A percentile compares a stretch with the other conserved stretches of the same genome.
These are phyloP conservation scores for Leuctra nigra DNA, from an alignment of 2,888 invertebrate species.

Conservation along the genomic window DNA sequence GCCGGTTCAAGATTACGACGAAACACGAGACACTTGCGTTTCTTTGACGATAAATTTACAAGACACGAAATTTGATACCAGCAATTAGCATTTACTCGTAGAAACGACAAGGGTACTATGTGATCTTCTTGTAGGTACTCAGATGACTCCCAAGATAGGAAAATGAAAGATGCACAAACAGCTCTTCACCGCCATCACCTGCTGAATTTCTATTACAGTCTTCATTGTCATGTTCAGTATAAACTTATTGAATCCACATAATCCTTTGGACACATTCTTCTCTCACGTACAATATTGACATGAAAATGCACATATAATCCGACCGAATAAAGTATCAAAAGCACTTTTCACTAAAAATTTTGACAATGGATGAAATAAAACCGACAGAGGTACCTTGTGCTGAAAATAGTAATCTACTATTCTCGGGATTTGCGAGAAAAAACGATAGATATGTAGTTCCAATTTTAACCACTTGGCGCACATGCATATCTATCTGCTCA, in stretches of 20 bases:
- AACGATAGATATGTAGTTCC: constrained; percentile 34
- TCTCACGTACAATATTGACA: constrained; percentile 13
- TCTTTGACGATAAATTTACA: constrained; percentile 6
- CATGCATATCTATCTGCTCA: too few relatives aligned
- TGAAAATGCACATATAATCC: constrained; percentile 14
- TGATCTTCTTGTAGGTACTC: constrained; percentile 23
- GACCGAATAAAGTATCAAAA: constrained; percentile 19
- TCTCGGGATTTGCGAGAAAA: constrained; percentile 33
- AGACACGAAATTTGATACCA: constrained; percentile 8
- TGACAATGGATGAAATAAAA: constrained; percentile 25
- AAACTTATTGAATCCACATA: constrained; percentile 21
- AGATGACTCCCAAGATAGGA: constrained; percentile 29
- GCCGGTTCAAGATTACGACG: constrained; percentile 26
- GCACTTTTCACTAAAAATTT: constrained; percentile 20
- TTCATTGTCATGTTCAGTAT: constrained; percentile 28
- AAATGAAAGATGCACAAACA: constrained; percentile 30
- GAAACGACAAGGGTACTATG: constrained; percentile 13
- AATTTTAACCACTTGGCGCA: too few relatives aligned
- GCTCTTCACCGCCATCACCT: constrained; percentile 31
- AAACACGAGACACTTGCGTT: neutral
- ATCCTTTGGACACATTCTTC: constrained; percentile 24
- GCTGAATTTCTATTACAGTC: constrained; percentile 28
- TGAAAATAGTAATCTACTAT: constrained; percentile 35
- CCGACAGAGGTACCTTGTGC: constrained; percentile 31
- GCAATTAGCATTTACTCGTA: constrained; percentile 9